Percentiles rank a stretch among this genome's conserved stretches.
Conservation (phyloP, 2,113 vertebrate species). For the Eolophus roseicapilla region DNA sequence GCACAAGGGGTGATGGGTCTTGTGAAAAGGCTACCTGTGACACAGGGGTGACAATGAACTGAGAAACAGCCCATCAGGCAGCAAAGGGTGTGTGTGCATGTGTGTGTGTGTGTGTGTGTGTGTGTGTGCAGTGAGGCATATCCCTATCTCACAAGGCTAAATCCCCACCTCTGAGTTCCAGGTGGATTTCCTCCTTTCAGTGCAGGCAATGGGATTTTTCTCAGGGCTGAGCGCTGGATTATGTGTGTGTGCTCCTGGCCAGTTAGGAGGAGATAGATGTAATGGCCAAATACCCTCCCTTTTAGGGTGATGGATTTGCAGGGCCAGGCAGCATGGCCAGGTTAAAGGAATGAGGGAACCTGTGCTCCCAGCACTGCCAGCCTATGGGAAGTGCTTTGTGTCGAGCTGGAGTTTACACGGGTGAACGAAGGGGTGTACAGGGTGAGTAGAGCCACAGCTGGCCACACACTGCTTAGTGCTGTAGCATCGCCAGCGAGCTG, state of each 20-base stretch:
- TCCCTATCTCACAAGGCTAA: not conserved
- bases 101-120: not conserved
- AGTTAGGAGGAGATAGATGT: rapidly evolving
- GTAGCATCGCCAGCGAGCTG: not conserved
- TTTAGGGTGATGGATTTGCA: not conserved
- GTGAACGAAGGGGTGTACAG: not conserved
- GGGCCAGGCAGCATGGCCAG: not conserved
- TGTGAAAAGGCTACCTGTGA: not conserved
- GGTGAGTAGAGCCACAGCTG: not conserved
- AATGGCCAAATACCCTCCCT: not conserved
- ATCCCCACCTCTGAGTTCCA: not conserved
- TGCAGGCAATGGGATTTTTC: rapidly evolving
- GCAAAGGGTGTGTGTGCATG: not conserved
- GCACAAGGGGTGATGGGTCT: not conserved
- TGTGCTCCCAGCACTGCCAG: not conserved
- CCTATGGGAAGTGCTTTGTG: rapidly evolving
- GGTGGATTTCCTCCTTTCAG: not conserved
- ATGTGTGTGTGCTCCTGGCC: rapidly evolving
- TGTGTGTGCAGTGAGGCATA: not conserved
- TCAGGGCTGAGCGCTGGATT: not conserved
- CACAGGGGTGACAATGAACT: not conserved
- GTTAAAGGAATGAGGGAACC: not conserved
- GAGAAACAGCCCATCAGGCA: not conserved
- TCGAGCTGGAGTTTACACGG: rapidly evolving
- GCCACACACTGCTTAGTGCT: not conserved